Evolutionary conservation across 1,140 invertebrate genomes (phyloP).

Genomic region (Leptinotarsa texana): DNA sequence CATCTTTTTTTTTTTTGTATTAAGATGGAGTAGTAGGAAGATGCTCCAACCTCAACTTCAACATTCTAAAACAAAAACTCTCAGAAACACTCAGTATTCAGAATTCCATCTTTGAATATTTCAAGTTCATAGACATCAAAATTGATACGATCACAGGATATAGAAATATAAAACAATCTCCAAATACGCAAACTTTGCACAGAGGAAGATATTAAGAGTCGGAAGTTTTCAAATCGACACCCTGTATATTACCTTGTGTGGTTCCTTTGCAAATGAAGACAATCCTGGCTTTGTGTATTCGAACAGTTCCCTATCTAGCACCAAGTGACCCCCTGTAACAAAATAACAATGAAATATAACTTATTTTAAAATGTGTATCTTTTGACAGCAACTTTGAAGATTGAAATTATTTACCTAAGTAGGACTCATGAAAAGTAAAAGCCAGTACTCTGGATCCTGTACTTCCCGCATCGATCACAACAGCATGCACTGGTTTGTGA

Average conservation of each 20-base stretch:
- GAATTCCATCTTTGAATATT: too few relatives aligned
- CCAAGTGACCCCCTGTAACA: conserved; percentile 66
- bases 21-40: too few relatives aligned
- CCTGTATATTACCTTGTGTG: conserved; percentile 63
- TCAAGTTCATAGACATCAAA: too few relatives aligned
- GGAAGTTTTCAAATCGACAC: too few relatives aligned
- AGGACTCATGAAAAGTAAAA: conserved; percentile 82
- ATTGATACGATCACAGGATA: too few relatives aligned
- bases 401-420: conserved; percentile 58
- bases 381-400: neutral
- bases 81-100: too few relatives aligned
- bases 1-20: too few relatives aligned
- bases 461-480: conserved; percentile 96
- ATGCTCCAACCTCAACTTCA: too few relatives aligned
- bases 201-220: too few relatives aligned
- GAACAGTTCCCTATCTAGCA: conserved; percentile 81
- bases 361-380: neutral
- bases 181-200: too few relatives aligned
- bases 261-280: conserved; percentile 81
- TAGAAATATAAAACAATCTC: too few relatives aligned
- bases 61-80: too few relatives aligned
- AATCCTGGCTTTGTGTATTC: conserved; percentile 85
- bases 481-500: conserved; percentile 78
- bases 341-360: neutral
- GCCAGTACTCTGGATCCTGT: conserved; percentile 91